phyloP scores from a whole-genome alignment of 2,888 invertebrate species.

The Gastrophysa polygoni region DNA sequence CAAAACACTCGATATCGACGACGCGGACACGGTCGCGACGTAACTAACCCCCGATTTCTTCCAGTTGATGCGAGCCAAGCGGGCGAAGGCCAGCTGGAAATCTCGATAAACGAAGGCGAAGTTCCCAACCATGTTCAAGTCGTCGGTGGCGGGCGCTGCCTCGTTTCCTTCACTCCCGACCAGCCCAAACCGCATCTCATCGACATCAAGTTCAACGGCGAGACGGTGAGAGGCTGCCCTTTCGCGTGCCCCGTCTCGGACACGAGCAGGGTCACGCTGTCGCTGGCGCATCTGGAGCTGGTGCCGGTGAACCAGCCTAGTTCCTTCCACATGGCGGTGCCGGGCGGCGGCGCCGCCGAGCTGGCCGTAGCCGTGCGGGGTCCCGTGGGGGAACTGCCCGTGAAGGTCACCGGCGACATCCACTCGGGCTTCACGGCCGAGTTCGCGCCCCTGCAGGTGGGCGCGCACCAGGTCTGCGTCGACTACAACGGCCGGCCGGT shows the following conservation, averaged over 20 bases:
- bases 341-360: conserved; percentile 78
- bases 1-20: conserved; percentile 16
- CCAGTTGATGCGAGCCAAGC: conserved; percentile 97
- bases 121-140: conserved; percentile 98
- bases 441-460: conserved; percentile 92
- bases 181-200: conserved; percentile 89
- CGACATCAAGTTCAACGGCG: conserved; percentile 95
- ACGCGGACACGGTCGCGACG: neutral
- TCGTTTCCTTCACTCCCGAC: conserved; percentile 94
- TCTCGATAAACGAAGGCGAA: conserved; percentile 98
- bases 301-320: conserved; percentile 84
- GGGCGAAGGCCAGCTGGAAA: conserved; percentile 98
- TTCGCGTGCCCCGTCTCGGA: conserved; percentile 86
- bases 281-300: conserved; percentile 77
- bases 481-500: conserved; percentile 90
- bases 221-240: conserved; percentile 90
- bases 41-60: conserved; percentile 43
- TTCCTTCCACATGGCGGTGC: conserved; percentile 79
- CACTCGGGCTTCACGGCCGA: conserved; percentile 88
- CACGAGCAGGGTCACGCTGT: conserved; percentile 76
- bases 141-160: conserved; percentile 91
- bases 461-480: conserved; percentile 88
- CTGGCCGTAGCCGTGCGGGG: conserved; percentile 88
- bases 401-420: conserved; percentile 86
- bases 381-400: conserved; percentile 85